These are phyloP conservation scores for Pluvialis apricaria DNA, from an alignment of 2,113 vertebrate species.

Conservation along the genomic window DNA sequence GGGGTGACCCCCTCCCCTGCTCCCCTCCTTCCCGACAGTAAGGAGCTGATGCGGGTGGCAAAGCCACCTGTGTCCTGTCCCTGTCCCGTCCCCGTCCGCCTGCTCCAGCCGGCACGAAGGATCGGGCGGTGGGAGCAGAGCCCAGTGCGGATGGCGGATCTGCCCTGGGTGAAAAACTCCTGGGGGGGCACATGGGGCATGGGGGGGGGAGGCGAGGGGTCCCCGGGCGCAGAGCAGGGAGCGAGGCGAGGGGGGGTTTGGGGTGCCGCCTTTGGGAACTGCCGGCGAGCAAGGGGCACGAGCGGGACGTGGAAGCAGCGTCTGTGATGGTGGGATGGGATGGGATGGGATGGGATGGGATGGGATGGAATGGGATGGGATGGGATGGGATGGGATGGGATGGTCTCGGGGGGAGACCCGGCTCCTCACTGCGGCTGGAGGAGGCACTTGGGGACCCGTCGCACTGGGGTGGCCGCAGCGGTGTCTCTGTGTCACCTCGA, in stretches of 20 bases:
- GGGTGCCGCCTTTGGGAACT: not conserved
- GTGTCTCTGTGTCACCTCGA: not conserved
- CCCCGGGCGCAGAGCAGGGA: not conserved
- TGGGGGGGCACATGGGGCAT: not conserved
- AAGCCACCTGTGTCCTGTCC: not conserved
- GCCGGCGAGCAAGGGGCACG: not conserved
- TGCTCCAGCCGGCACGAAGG: not conserved
- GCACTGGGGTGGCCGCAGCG: not conserved
- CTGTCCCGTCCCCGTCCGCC: not conserved
- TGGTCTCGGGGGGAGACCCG: fast-evolving
- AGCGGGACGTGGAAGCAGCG: not conserved
- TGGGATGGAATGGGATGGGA: not conserved
- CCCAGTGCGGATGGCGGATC: not conserved
- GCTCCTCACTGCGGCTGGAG: not conserved
- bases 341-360: not conserved
- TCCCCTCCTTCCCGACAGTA: fast-evolving
- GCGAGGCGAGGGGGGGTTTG: fast-evolving
- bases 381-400: not conserved
- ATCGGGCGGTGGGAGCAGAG: fast-evolving
- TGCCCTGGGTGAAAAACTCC: not conserved
- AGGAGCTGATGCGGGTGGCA: not conserved
- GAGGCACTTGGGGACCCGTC: fast-evolving
- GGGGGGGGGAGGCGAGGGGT: fast-evolving
- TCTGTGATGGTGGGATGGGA: not conserved
- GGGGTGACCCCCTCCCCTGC: not conserved